These are phyloP conservation scores for Mormyrus hasselquistii DNA, from an alignment of 2,797 vertebrate species.

Conservation along the genomic window DNA sequence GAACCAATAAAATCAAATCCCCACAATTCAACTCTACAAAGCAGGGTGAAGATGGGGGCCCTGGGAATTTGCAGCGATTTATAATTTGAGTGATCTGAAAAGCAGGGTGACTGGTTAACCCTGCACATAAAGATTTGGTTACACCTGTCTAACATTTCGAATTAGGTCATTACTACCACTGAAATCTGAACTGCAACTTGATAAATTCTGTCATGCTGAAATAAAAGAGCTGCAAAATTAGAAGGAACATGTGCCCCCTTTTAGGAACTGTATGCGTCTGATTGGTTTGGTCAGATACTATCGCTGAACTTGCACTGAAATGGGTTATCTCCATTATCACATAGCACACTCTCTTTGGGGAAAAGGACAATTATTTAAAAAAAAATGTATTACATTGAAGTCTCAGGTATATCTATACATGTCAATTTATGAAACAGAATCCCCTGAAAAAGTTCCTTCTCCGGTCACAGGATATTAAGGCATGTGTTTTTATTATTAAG, in stretches of 20 bases:
- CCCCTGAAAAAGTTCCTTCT: not conserved
- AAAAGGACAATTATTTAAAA: not conserved
- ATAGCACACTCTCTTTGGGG: not conserved
- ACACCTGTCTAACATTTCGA: not conserved
- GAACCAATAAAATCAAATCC: not conserved
- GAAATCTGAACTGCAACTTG: not conserved
- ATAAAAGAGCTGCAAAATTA: not conserved
- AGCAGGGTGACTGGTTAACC: not conserved
- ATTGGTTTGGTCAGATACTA: not conserved
- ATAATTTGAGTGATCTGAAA: not conserved
- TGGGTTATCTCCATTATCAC: not conserved
- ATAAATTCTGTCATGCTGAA: not conserved
- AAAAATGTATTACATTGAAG: not conserved
- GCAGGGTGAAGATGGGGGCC: not conserved
- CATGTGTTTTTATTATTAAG: not conserved
- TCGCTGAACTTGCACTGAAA: not conserved
- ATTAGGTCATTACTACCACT: not conserved
- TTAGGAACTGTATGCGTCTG: not conserved
- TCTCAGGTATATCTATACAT: not conserved
- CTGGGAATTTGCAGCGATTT: not conserved
- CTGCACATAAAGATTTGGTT: not conserved
- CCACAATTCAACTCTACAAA: not conserved
- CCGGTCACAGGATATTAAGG: not conserved
- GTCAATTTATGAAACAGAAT: not conserved
- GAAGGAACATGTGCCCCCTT: not conserved